phyloP scores from a whole-genome alignment of 2,888 invertebrate species.

The Cordilura impudica region DNA sequence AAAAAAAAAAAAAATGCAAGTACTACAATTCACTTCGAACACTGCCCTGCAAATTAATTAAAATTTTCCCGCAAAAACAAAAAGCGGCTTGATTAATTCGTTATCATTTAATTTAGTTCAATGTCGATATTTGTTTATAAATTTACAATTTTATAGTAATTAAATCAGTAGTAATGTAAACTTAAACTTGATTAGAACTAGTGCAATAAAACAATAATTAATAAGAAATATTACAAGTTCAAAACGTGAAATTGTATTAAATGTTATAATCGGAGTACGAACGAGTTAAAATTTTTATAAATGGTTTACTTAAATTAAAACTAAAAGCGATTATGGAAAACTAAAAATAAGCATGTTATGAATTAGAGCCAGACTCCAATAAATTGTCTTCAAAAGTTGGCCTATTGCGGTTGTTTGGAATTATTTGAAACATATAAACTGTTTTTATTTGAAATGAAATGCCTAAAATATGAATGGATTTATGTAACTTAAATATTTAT shows the following conservation, averaged over 20 bases:
- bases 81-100: constrained; percentile 1
- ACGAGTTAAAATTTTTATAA: too few species aligned
- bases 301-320: too few species aligned
- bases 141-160: constrained; percentile 15
- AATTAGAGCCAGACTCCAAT: too few species aligned
- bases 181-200: constrained; percentile 56
- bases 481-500: too few species aligned
- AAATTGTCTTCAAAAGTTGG: too few species aligned
- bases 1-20: not conserved
- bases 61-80: not conserved
- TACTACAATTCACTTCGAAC: not conserved
- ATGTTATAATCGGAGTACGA: not conserved
- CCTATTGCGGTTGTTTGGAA: too few species aligned
- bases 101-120: constrained; percentile 50
- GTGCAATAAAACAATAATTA: not conserved
- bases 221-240: not conserved
- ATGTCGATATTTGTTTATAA: constrained; percentile 44
- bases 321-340: too few species aligned
- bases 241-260: not conserved
- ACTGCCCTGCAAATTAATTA: not conserved
- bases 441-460: too few species aligned
- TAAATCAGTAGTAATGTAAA: constrained; percentile 52
- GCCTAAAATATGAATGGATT: too few species aligned
- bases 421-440: too few species aligned
- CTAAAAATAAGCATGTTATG: too few species aligned